Base-by-base conservation (phyloP, 2,113 vertebrate species). In the Pollachius pollachius region DNA sequence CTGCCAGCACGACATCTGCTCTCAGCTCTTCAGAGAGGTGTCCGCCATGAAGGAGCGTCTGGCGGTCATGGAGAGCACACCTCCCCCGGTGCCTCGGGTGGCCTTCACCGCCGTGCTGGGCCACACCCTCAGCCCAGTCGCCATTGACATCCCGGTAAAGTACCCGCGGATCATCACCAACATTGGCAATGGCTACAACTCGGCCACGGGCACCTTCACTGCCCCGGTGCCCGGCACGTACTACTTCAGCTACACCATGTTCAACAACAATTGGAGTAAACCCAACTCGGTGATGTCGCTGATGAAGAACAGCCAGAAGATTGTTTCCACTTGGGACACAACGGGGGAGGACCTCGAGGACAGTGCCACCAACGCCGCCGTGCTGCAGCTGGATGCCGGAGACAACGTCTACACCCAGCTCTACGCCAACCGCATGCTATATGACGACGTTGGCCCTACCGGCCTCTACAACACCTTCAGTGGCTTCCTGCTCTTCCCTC, bases 1-100 rank as follows among this genome's bases (percentile, higher is more conserved):
- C 62, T 81, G 75, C 72, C 74, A 81, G 54, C 76, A 71, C 1
- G 71, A 84, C 81, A 85, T 78, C 83, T 78, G 78, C 12, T 37
- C 65, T 73, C n/a, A n/a, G n/a, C 52, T 66, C 62, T 67, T 79
- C 71, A 68, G 52, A 8, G n/a, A 74, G 64, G 63, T 63, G 75
- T 78, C 71, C 4, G 67, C 67, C 69, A 62, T 60, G 74, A 70
- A 34, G 59, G 74, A 73, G 73, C 73, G 41, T 62, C 52, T 69
- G 54, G 64, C 17, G 41, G 66, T 66, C 67, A 19, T 54, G 25
- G 17, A 34, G 1, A 0, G 6, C 17, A 17, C 16, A 6, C 37
- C 63, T 2, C 0, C 1, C 37, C 9, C 6, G 15, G 17, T 21
- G n/a, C 17, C 13, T 17, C 8, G 23, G 5, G 3, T n/a, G 48